phyloP scores from a whole-genome alignment of 1,140 invertebrate genomes.

The Brachionus plicatilis region DNA sequence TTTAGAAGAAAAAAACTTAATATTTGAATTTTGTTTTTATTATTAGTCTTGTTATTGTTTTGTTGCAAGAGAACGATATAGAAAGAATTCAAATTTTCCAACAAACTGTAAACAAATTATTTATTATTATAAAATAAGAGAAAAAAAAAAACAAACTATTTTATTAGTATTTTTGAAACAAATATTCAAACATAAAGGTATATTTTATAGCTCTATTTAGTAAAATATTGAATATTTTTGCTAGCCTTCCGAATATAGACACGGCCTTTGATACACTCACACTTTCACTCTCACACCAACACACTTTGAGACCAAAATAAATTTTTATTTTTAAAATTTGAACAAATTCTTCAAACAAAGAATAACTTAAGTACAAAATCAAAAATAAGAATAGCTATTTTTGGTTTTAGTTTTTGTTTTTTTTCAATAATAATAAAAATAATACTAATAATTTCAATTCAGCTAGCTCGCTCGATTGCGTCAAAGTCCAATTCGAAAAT shows the following conservation, averaged over 20 bases:
- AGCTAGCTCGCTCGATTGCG: neutral
- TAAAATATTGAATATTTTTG: neutral
- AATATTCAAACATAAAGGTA: neutral
- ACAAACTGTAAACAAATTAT: slow-evolving; percentile 34
- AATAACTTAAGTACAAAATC: neutral
- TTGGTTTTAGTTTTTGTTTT: neutral
- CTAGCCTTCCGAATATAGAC: neutral
- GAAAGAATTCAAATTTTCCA: slow-evolving; percentile 15
- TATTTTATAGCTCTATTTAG: neutral
- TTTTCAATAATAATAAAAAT: neutral
- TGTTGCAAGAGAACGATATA: slow-evolving; percentile 15
- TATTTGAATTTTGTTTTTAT: slow-evolving; percentile 16
- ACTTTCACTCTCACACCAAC: neutral
- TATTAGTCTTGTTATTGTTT: slow-evolving; percentile 30
- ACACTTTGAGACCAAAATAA: slow-evolving; percentile 2
- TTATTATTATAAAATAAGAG: neutral
- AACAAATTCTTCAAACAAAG: neutral
- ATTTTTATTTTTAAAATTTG: slow-evolving; percentile 20
- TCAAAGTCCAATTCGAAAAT: neutral
- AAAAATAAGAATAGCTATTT: slow-evolving; percentile 9
- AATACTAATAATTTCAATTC: neutral
- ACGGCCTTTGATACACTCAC: neutral
- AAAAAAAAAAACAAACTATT: neutral
- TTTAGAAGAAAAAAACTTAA: neutral
- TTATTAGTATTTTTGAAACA: neutral